Conservation (phyloP, 2,113 vertebrate species). For the Alethe castanea region DNA sequence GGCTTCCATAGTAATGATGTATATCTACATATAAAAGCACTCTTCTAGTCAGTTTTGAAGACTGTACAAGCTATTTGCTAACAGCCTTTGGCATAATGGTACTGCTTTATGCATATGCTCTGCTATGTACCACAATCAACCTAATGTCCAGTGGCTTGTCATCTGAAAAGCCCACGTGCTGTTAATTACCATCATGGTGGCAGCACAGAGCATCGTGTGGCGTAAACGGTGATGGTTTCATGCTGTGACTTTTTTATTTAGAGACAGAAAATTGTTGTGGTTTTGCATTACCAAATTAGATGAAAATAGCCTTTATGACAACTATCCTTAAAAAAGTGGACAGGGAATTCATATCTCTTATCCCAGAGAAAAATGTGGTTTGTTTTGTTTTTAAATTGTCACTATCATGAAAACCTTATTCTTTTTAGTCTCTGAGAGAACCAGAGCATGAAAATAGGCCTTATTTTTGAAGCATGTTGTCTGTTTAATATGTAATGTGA, state of each 20-base stretch:
- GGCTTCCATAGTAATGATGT: constrained; percentile 24
- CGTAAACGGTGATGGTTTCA: not conserved
- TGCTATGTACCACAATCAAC: not conserved
- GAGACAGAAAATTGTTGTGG: not conserved
- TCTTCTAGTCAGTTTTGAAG: constrained; percentile 1
- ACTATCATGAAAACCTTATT: not conserved
- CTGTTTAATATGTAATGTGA: constrained; percentile 77
- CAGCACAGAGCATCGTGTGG: not conserved
- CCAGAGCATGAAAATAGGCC: constrained; percentile 47
- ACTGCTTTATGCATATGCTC: not conserved
- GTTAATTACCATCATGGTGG: not conserved
- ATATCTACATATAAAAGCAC: constrained; percentile 23
- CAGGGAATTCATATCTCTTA: not conserved
- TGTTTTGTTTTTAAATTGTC: not conserved
- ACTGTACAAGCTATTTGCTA: constrained; percentile 8
- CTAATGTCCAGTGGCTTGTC: constrained; percentile 38
- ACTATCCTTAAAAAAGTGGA: not conserved
- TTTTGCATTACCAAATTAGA: not conserved
- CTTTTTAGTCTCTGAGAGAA: constrained; percentile 36
- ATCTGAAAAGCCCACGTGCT: not conserved
- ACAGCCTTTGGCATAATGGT: not conserved
- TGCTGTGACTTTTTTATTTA: not conserved
- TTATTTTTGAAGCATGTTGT: constrained; percentile 55
- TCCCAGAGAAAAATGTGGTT: not conserved
- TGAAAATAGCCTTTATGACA: not conserved